These are phyloP conservation scores for Nylanderia fulva DNA, from an alignment of 1,140 invertebrate species.

Conservation along the genomic window DNA sequence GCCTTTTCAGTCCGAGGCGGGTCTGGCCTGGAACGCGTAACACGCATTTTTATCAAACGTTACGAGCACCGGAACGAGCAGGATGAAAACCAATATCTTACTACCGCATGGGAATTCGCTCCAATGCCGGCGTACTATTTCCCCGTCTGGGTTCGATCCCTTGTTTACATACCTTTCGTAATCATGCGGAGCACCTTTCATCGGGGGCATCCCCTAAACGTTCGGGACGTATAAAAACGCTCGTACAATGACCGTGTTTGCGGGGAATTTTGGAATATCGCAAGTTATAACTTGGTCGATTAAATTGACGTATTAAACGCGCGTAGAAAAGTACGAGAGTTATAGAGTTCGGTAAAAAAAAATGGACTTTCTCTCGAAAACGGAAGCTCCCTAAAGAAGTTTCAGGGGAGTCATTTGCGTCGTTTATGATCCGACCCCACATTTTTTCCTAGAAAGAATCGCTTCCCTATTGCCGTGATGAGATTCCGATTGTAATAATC, in stretches of 20 bases:
- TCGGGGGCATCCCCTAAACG: background rate
- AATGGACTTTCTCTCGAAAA: background rate
- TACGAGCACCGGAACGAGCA: conserved; percentile 84
- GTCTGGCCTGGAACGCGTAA: conserved; percentile 83
- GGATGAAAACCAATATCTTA: conserved; percentile 86
- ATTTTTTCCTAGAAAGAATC: conserved; percentile 36
- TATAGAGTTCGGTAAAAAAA: background rate
- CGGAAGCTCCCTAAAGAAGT: background rate
- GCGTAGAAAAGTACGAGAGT: background rate
- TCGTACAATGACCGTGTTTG: background rate
- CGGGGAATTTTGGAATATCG: conserved; percentile 1
- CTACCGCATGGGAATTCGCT: conserved; percentile 80
- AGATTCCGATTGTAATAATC: conserved; percentile 66
- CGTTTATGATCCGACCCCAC: conserved; percentile 13
- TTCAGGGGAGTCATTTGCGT: background rate
- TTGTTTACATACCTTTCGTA: conserved; percentile 75
- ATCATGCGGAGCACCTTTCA: conserved; percentile 45
- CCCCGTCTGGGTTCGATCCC: conserved; percentile 65
- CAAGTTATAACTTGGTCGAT: background rate
- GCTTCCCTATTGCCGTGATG: conserved; percentile 35
- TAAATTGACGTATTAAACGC: background rate
- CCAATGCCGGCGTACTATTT: conserved; percentile 57
- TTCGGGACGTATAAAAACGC: conserved; percentile 1
- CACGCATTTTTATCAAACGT: conserved; percentile 86
- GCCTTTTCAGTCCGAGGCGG: conserved; percentile 82